Evolutionary conservation across 2,113 vertebrate species (phyloP), one percentile per base, ranked within the genome.

Genomic region (Lycaon pictus): DNA sequence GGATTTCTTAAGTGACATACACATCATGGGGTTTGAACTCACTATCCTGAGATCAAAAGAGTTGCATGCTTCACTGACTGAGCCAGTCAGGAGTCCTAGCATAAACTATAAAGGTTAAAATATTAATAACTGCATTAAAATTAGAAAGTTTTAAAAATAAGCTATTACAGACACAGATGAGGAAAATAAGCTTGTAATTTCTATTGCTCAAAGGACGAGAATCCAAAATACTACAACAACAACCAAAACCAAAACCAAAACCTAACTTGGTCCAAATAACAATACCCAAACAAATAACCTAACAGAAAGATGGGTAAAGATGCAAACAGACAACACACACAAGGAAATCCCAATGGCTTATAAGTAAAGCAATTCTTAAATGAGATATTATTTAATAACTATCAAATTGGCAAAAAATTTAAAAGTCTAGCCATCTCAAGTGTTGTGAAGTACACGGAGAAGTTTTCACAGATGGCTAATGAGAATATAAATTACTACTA

Each of bases 101-200:
- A 92, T 29, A 94, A 85, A 85, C 27, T 7, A 89, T 87, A 67
- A 65, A 79, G 56, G 11, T 69, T 69, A 96, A 96, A 96, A 80
- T 85, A 86, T 58, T 15, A 82, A 60, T 83, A 82, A 53, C 4
- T 76, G 27, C 12, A 77, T 94, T 82, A 86, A 97, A 94, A 96
- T 82, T 22, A 67, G 51, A 96, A 95, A 22, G 19, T 74, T 94
- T 84, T 56, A 56, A 93, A 96, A 92, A 88, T 84, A 90, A 88
- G 58, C 22, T 93, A 83, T 29, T 32, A 83, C 22, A 95, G 81
- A 80, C 25, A 80, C 6, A 77, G 37, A 88, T 27, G 94, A 80
- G 62, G 77, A 80, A 82, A 83, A 90, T 27, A 76, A 60, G 51
- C 80, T 84, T 93, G 37, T 43, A 82, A 63, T 62, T 37, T 67